A percentile compares a stretch with the other conserved stretches of the same genome.
These are phyloP conservation scores for Bubalus kerabau DNA, from an alignment of 2,113 vertebrate species.

Conservation along the genomic window DNA sequence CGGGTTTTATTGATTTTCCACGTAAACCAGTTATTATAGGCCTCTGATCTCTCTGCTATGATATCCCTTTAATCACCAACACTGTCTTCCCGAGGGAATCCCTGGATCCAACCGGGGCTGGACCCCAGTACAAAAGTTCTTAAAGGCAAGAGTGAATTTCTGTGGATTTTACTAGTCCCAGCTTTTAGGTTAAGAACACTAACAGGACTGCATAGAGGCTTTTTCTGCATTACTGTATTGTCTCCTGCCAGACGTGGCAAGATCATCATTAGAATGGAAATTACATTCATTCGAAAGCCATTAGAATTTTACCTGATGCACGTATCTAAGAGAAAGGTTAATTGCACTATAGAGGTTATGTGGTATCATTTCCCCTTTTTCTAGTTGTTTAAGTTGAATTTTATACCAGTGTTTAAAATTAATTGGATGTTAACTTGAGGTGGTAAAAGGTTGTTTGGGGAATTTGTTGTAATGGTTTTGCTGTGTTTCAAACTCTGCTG, in stretches of 20 bases:
- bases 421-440: slow-evolving; percentile 17
- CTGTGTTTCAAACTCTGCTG: slow-evolving; percentile 86
- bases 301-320: slow-evolving; percentile 69
- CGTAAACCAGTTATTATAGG: too few species aligned
- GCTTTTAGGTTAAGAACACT: background rate
- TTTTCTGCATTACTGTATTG: background rate
- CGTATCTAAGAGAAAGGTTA: background rate
- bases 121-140: slow-evolving; percentile 56
- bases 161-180: background rate
- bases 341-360: background rate
- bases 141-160: background rate
- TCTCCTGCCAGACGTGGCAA: slow-evolving; percentile 75
- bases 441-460: slow-evolving; percentile 80
- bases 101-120: too few species aligned
- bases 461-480: slow-evolving; percentile 81
- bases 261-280: slow-evolving; percentile 74
- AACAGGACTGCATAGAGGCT: background rate
- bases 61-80: too few species aligned
- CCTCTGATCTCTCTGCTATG: too few species aligned
- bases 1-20: too few species aligned
- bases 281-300: slow-evolving; percentile 68
- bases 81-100: too few species aligned
- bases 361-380: background rate
- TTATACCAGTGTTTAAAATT: background rate
- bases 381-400: background rate